Conservation (phyloP, 2,113 vertebrate genomes). For the Prunella himalayana region DNA sequence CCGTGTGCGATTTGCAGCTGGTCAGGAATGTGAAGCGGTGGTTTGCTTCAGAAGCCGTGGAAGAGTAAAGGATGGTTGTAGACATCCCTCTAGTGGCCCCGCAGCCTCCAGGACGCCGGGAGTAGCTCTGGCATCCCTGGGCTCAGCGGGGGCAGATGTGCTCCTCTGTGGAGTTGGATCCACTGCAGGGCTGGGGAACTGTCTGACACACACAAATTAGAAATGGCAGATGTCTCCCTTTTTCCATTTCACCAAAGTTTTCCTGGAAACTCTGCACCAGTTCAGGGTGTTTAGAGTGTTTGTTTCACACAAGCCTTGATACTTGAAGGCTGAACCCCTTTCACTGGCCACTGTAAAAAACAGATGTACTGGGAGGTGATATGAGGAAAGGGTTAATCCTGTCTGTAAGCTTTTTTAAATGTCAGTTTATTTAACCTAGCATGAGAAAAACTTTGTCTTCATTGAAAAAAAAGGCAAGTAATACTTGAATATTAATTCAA, state of each 20-base stretch:
- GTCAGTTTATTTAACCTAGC: neutral
- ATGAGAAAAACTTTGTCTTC: neutral
- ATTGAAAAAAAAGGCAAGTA: neutral
- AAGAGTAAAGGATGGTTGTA: neutral
- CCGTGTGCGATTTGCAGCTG: neutral
- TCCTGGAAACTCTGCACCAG: neutral
- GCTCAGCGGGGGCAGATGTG: neutral
- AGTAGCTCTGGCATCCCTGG: neutral
- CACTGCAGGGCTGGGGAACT: neutral
- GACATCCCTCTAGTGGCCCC: constrained; percentile 31
- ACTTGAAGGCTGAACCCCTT: neutral
- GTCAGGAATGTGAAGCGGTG: neutral
- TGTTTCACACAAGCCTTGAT: neutral
- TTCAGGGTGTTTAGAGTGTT: neutral
- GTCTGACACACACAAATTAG: neutral
- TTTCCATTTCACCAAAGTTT: neutral
- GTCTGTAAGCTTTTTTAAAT: neutral
- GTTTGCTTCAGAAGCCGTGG: rapidly evolving
- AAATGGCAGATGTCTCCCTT: neutral
- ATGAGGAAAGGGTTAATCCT: neutral
- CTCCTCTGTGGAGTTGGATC: neutral
- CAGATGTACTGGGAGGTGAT: neutral
- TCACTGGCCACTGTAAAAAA: neutral
- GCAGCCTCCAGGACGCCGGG: neutral
- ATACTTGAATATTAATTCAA: neutral